A percentile compares a stretch with the other conserved stretches of the same genome.
These are phyloP conservation scores for Rapana venosa DNA, from an alignment of 2,888 invertebrate genomes.

Conservation along the genomic window DNA sequence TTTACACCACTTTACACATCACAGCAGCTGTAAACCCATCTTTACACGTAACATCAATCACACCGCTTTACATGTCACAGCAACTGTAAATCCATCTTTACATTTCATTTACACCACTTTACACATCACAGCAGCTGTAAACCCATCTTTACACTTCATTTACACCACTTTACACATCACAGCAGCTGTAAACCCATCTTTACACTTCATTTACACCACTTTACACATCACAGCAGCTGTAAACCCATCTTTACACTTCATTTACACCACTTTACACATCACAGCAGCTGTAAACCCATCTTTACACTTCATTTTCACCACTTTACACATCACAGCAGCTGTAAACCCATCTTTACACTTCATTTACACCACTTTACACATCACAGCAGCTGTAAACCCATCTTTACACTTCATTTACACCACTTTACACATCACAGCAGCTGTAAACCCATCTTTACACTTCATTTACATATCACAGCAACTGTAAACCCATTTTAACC, in stretches of 20 bases:
- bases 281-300: too few species aligned
- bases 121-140: background rate
- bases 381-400: too few species aligned
- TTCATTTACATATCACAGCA: too few species aligned
- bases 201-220: background rate
- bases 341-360: too few species aligned
- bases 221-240: background rate
- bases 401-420: too few species aligned
- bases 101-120: background rate
- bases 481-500: too few species aligned
- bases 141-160: background rate
- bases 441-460: too few species aligned
- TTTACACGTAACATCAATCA: background rate
- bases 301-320: background rate
- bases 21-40: background rate
- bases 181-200: background rate
- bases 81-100: background rate
- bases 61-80: background rate
- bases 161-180: background rate
- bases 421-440: too few species aligned
- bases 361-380: too few species aligned
- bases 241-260: background rate
- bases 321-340: too few species aligned
- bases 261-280: background rate
- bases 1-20: background rate